phyloP scores from a whole-genome alignment of 2,797 vertebrate genomes.

The Caiman crocodilus region DNA sequence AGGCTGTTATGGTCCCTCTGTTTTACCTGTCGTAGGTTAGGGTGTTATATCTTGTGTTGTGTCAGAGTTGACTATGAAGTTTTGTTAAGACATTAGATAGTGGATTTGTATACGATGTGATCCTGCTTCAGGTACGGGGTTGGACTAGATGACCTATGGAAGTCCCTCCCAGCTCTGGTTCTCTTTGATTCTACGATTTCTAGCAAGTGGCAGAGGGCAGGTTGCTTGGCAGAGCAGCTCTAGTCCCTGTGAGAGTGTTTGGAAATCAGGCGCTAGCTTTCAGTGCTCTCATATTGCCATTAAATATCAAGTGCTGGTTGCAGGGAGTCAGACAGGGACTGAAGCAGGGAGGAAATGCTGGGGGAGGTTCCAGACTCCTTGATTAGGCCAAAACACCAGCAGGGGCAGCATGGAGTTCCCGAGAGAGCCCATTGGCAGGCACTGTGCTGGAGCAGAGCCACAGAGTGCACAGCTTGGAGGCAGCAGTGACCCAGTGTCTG shows the following conservation, averaged over 20 bases:
- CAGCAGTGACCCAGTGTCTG: not conserved
- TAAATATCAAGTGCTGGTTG: no score
- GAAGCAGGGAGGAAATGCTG: fast-evolving
- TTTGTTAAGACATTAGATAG: no score
- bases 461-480: no score
- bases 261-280: not conserved
- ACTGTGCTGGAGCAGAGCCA: not conserved
- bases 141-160: no score
- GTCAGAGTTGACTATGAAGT: no score
- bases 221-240: not conserved
- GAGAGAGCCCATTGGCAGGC: not conserved
- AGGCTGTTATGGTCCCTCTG: not conserved
- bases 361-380: not conserved
- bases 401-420: not conserved
- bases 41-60: no score
- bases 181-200: no score
- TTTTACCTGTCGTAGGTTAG: not conserved
- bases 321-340: no score
- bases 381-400: not conserved
- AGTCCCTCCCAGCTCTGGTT: no score
- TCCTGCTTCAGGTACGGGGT: no score
- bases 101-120: no score
- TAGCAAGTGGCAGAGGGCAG: not conserved
- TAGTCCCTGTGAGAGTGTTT: not conserved
- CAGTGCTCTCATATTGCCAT: no score